A percentile compares a stretch with the other conserved stretches of the same genome.
phyloP scores from a whole-genome alignment of 2,888 invertebrate genomes.

The Hemaris fuciformis region DNA sequence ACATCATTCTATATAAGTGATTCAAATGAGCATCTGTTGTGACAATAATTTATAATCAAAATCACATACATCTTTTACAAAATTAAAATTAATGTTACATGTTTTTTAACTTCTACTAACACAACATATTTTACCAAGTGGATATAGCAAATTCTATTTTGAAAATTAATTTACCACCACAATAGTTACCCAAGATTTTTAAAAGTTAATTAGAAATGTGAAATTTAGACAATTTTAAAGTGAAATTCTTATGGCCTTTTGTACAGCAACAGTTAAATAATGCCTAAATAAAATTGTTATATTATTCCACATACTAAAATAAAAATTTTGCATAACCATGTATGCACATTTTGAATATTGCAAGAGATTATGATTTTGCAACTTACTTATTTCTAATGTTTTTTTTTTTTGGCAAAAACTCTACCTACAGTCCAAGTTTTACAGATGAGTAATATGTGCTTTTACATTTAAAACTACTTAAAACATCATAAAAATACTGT shows the following conservation, averaged over 20 bases:
- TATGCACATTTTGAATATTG: not conserved
- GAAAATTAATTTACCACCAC: too few species aligned
- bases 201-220: too few species aligned
- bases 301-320: not conserved
- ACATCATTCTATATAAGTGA: conserved; percentile 13
- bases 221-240: too few species aligned
- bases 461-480: not conserved
- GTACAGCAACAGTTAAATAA: not conserved
- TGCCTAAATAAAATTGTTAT: not conserved
- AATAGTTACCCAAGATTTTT: too few species aligned
- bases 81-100: not conserved
- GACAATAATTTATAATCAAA: not conserved
- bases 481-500: conserved; percentile 22
- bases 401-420: not conserved
- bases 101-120: too few species aligned
- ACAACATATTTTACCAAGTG: too few species aligned
- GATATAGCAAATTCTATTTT: too few species aligned
- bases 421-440: not conserved
- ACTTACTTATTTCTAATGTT: not conserved
- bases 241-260: not conserved
- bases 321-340: not conserved
- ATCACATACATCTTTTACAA: not conserved
- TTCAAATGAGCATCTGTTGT: not conserved
- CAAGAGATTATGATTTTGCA: not conserved
- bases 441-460: not conserved